Conservation (phyloP, 2,113 vertebrate species). For the Tursiops truncatus region DNA sequence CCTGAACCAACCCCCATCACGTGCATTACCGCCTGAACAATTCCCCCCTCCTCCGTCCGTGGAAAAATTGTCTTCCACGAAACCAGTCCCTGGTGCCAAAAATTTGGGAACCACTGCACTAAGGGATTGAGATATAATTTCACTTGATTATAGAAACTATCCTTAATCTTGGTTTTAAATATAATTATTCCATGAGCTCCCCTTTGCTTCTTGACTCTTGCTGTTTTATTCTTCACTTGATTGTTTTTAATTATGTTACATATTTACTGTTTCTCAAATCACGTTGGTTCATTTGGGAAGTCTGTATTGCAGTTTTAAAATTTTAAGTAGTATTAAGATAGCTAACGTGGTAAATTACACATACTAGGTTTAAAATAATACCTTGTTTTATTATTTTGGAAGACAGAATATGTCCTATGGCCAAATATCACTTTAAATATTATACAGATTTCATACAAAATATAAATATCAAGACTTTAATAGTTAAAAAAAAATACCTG, state of each 20-base stretch:
- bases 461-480: neutral
- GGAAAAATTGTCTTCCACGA: no score
- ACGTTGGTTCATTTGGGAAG: neutral
- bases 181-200: neutral
- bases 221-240: neutral
- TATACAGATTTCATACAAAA: neutral
- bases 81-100: no score
- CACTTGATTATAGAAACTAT: neutral
- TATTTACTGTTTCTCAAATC: neutral
- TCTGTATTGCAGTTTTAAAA: neutral
- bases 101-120: no score
- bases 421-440: neutral
- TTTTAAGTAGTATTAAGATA: neutral
- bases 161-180: neutral
- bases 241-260: neutral
- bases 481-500: neutral
- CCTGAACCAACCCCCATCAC: no score
- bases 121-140: neutral
- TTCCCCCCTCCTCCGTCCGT: no score
- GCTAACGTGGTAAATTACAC: neutral
- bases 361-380: neutral
- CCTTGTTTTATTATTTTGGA: neutral
- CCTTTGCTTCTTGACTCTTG: neutral
- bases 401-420: neutral
- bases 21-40: no score